Evolutionary conservation across 2,888 invertebrate species (phyloP).

Genomic region (Gandaritis pyraliata): DNA sequence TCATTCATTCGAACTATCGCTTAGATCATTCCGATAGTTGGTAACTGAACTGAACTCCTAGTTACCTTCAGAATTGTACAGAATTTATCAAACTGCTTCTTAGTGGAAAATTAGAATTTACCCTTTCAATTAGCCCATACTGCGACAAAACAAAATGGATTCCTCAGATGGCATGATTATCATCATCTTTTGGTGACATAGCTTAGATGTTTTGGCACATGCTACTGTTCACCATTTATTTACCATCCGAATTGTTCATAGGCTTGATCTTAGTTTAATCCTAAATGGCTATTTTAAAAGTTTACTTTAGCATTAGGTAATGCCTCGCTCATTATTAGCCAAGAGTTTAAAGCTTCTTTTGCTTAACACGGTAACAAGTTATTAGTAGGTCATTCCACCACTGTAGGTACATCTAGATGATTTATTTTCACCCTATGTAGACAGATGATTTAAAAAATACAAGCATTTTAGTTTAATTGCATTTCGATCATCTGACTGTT

Average conservation of each 20-base stretch:
- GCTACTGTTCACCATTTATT: conserved; percentile 2
- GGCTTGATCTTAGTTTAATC: conserved; percentile 3
- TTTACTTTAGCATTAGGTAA: conserved; percentile 5
- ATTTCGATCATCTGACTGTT: too few relatives aligned
- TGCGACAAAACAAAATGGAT: neutral
- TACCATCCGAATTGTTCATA: conserved; percentile 4
- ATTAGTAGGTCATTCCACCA: too few relatives aligned
- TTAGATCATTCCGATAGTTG: conserved; percentile 1
- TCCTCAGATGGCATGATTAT: neutral
- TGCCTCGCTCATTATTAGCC: neutral
- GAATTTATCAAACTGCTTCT: neutral
- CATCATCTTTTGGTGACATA: conserved; percentile 2
- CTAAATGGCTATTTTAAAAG: conserved; percentile 11
- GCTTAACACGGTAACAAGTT: neutral
- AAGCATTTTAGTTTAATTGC: too few relatives aligned
- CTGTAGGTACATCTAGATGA: too few relatives aligned
- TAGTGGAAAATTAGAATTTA: neutral
- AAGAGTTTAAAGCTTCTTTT: neutral
- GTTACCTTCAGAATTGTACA: too few relatives aligned
- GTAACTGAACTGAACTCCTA: too few relatives aligned
- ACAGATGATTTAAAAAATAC: neutral
- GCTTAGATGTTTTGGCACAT: conserved; percentile 14
- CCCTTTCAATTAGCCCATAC: neutral
- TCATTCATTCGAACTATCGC: neutral
- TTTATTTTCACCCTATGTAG: neutral